These are phyloP conservation scores for Hyles euphorbiae DNA, from an alignment of 1,140 invertebrate species.

Conservation along the genomic window DNA sequence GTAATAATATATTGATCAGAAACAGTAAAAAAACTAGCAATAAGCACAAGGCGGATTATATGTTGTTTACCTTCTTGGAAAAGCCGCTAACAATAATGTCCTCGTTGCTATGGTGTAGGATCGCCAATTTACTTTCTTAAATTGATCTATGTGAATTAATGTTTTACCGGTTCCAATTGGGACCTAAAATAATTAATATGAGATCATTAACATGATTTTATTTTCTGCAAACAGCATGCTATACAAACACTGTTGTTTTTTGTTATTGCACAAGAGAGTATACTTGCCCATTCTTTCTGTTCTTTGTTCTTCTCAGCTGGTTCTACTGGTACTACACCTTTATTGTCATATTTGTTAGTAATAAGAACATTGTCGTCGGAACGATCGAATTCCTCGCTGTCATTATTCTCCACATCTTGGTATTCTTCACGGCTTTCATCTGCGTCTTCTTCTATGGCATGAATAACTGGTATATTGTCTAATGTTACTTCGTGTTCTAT, in stretches of 20 bases:
- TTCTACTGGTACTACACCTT: constrained; percentile 8
- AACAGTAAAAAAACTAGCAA: too few relatives aligned
- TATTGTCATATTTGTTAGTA: constrained; percentile 43
- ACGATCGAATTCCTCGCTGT: constrained; percentile 41
- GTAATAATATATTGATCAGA: constrained; percentile 13
- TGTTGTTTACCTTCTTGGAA: constrained; percentile 53
- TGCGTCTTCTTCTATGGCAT: constrained; percentile 1
- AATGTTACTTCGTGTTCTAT: background rate
- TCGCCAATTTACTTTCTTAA: constrained; percentile 64
- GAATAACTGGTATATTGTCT: background rate
- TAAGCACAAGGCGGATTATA: background rate
- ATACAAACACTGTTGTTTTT: background rate
- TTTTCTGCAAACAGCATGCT: too few relatives aligned
- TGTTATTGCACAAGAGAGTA: background rate
- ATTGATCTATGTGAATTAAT: constrained; percentile 55
- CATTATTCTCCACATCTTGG: constrained; percentile 26
- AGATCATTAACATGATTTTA: background rate
- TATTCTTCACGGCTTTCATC: constrained; percentile 13
- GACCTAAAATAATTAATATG: constrained; percentile 33
- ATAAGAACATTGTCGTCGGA: constrained; percentile 53
- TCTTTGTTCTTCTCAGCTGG: background rate
- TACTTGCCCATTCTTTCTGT: constrained; percentile 44
- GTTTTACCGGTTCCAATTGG: constrained; percentile 58
- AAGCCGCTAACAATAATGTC: constrained; percentile 59
- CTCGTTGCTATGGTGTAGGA: constrained; percentile 66